Percentiles rank a stretch among this genome's conserved stretches.
phyloP scores from a whole-genome alignment of 2,888 invertebrate genomes.

The Brachynemurus nebulosus region DNA sequence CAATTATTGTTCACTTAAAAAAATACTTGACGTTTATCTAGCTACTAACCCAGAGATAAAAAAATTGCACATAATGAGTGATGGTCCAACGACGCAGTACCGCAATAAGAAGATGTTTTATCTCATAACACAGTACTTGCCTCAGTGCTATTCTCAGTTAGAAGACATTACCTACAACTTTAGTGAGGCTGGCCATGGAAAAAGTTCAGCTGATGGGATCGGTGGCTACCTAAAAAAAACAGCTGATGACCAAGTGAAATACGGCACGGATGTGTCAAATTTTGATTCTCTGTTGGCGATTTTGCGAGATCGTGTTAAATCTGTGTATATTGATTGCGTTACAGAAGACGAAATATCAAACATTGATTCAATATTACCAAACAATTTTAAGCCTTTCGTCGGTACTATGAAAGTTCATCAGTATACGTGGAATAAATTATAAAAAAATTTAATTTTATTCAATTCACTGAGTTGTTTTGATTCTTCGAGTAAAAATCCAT shows the following conservation, averaged over 20 bases:
- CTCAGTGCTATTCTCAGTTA: background rate
- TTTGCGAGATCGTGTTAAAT: background rate
- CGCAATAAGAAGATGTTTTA: background rate
- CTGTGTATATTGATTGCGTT: background rate
- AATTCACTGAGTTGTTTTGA: background rate
- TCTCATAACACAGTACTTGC: background rate
- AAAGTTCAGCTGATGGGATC: conserved; percentile 1
- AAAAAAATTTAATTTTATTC: background rate
- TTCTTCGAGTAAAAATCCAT: background rate
- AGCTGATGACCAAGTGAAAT: conserved; percentile 3
- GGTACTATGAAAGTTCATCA: background rate
- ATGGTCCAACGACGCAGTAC: background rate
- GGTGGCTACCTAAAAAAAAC: background rate
- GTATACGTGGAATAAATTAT: background rate
- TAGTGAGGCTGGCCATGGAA: conserved; percentile 3
- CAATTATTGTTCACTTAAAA: background rate
- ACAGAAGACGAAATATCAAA: background rate
- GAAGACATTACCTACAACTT: background rate
- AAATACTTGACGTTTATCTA: background rate
- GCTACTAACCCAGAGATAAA: background rate
- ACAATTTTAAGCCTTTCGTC: background rate
- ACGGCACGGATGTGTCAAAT: background rate
- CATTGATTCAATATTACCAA: background rate
- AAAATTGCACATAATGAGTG: background rate
- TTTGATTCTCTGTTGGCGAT: background rate